Conservation (phyloP, 2,888 invertebrate species). For the Lomographa bimaculata region DNA sequence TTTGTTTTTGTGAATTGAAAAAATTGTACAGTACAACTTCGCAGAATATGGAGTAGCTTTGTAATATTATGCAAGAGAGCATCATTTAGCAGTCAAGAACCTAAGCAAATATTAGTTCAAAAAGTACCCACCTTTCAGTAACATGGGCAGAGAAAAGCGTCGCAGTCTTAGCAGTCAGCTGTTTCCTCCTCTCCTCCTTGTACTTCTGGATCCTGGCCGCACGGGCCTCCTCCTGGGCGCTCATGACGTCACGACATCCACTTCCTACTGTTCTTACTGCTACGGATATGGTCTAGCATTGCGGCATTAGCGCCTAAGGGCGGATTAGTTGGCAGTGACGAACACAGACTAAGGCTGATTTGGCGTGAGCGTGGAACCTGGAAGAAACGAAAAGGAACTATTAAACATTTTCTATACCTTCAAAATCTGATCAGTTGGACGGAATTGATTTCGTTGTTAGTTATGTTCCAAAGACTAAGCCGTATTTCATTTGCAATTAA, state of each 20-base stretch:
- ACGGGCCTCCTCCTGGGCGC: constrained; percentile 75
- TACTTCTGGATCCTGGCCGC: constrained; percentile 87
- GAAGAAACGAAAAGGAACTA: constrained; percentile 43
- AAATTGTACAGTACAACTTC: no score
- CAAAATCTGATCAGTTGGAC: no score
- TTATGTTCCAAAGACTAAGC: no score
- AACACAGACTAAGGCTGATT: constrained; percentile 62
- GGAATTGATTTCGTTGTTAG: no score
- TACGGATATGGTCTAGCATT: constrained; percentile 70
- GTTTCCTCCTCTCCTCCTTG: constrained; percentile 88
- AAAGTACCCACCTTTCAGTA: constrained; percentile 64
- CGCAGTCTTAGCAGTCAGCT: constrained; percentile 85
- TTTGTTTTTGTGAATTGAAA: no score
- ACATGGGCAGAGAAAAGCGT: constrained; percentile 87
- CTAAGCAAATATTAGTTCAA: no score
- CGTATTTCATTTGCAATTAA: no score
- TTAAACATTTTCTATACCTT: no score
- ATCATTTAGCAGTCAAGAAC: no score
- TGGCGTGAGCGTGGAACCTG: constrained; percentile 58
- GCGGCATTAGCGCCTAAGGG: constrained; percentile 71
- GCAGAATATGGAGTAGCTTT: no score
- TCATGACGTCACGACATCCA: constrained; percentile 75
- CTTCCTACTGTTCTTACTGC: constrained; percentile 51
- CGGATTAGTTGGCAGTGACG: constrained; percentile 78
- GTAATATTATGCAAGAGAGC: no score